Base-by-base conservation (phyloP, 2,888 invertebrate species). In the Thecophora atra region DNA sequence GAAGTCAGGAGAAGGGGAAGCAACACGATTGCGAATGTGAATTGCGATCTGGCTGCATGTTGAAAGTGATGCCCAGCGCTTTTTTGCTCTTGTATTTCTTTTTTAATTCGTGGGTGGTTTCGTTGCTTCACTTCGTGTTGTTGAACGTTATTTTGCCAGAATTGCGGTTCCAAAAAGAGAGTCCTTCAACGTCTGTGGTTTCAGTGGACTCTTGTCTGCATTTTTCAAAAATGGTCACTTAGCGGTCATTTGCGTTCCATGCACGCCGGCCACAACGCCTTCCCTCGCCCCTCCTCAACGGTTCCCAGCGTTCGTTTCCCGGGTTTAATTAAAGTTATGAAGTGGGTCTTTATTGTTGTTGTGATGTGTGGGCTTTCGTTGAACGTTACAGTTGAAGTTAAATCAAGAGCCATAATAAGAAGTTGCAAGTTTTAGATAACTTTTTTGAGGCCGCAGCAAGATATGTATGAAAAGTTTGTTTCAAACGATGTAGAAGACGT, bases 221-320 rank as follows among this genome's bases (percentile, higher is more conserved):
- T n/a, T n/a, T 75, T 76, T 75, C 76, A 77, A 74, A 74, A 75
- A 73, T 76, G 76, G 77, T 73, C 77, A 77, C 77, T 78, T 78
- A 76, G 77, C 72, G 77, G 77, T 75, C 75, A 74, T 78, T 74
- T 76, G 73, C 74, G 73, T 76, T 71, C 56, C 63, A 44, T 66
- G 56, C 67, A 54, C 60, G 60, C 37, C 8, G 8, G 5, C 30
- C 5, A 4, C 30, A 30, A 6, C 30, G 8, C 30, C 30, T 4
- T 21, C 30, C 7, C 37, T 15, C n/a, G 26, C 51, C 28, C 47
- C n/a, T 69, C 60, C 69, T n/a, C n/a, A n/a, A n/a, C n/a, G n/a
- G n/a, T n/a, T n/a, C n/a, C n/a, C n/a, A n/a, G n/a, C n/a, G n/a
- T n/a, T n/a, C n/a, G n/a, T n/a, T 69, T 37, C 26, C 42, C 58